A percentile compares a stretch with the other conserved stretches of the same genome.
Conservation (phyloP, 2,113 vertebrate species). For the Peucedramus taeniatus region DNA sequence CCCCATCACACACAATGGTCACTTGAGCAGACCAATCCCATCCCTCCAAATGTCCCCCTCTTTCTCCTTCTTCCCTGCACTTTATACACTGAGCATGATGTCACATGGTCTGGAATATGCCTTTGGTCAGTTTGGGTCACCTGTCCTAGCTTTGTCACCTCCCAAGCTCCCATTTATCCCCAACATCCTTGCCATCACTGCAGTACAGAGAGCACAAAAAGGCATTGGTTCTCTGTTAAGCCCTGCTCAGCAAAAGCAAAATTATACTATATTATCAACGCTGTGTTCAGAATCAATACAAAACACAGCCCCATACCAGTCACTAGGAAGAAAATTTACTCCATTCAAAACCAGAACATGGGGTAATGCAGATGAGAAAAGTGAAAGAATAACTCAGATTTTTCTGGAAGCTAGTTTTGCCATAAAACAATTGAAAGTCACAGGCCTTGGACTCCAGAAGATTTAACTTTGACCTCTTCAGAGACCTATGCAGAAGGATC, state of each 20-base stretch:
- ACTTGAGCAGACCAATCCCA: background rate
- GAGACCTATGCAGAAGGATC: background rate
- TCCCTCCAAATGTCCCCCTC: background rate
- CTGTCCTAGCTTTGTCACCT: background rate
- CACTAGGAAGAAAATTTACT: background rate
- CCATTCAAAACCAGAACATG: background rate
- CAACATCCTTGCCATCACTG: rapidly evolving
- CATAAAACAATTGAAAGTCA: background rate
- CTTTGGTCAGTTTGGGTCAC: background rate
- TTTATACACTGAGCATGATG: no score
- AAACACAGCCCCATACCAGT: background rate
- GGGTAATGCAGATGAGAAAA: background rate
- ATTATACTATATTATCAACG: background rate
- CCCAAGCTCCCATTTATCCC: background rate
- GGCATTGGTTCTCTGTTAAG: background rate
- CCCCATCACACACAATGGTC: background rate
- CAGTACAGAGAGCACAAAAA: background rate
- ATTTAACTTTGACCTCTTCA: background rate
- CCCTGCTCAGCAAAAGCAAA: background rate
- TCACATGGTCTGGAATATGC: background rate
- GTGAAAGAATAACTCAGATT: background rate
- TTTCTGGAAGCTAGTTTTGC: background rate
- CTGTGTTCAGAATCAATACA: background rate
- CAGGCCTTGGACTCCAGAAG: background rate
- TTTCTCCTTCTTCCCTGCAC: background rate